These are phyloP conservation scores for Gavialis gangeticus DNA, from an alignment of 2,113 vertebrate species.

Conservation along the genomic window DNA sequence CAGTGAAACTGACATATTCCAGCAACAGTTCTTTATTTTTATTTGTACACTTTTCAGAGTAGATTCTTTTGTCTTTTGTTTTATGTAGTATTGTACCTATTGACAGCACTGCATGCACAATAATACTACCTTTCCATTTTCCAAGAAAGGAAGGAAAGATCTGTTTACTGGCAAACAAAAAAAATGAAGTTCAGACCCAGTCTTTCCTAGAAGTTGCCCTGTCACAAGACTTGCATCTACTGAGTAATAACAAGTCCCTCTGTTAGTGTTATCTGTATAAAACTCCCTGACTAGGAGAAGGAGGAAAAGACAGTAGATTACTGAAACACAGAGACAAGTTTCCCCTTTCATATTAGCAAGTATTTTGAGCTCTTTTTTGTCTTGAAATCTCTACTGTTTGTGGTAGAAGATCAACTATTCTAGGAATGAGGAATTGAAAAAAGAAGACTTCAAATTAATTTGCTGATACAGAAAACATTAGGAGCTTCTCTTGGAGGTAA, in stretches of 20 bases:
- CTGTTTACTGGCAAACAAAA: conserved; percentile 15
- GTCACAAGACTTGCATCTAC: neutral
- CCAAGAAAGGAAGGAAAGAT: conserved; percentile 5
- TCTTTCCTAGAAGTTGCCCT: conserved; percentile 1
- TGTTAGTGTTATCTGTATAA: conserved; percentile 14
- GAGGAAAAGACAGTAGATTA: no score
- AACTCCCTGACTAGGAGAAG: neutral
- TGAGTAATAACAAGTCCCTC: conserved; percentile 10
- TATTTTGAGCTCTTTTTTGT: neutral
- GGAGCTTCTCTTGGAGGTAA: neutral
- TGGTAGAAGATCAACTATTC: neutral
- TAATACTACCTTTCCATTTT: neutral
- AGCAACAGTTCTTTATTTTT: neutral
- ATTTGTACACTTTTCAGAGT: neutral
- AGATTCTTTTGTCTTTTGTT: neutral
- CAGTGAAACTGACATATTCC: neutral
- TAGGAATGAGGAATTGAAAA: neutral
- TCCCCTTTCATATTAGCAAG: neutral
- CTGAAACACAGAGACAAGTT: neutral
- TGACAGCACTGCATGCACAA: neutral
- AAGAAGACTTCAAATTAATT: neutral
- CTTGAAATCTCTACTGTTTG: neutral
- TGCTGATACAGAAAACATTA: neutral
- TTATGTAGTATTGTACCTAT: neutral
- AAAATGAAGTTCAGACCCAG: neutral